phyloP scores from a whole-genome alignment of 2,797 vertebrate genomes.

The Synaphobranchus kaupii region DNA sequence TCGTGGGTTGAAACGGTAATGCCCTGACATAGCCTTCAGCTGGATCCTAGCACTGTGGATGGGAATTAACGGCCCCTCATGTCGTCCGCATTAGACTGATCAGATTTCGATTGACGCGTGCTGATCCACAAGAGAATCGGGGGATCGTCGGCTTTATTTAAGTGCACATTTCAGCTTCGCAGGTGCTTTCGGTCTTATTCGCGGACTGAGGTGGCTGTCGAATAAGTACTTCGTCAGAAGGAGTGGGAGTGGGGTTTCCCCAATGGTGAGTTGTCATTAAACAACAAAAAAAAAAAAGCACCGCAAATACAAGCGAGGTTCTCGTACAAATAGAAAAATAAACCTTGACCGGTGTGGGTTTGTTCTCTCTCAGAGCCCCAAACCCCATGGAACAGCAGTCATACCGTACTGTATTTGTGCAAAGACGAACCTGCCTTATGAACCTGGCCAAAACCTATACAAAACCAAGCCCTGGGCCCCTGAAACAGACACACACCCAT shows the following conservation, averaged over 20 bases:
- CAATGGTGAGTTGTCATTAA: background rate
- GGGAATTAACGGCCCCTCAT: background rate
- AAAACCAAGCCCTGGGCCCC: too few relatives aligned
- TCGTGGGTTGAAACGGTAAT: background rate
- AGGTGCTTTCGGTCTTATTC: background rate
- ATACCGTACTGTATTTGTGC: background rate
- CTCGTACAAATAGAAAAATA: background rate
- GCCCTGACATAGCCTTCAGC: background rate
- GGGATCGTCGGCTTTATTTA: background rate
- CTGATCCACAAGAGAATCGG: background rate
- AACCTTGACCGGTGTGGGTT: background rate
- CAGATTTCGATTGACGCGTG: background rate
- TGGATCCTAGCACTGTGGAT: background rate
- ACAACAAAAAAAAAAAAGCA: background rate
- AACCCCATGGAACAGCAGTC: background rate
- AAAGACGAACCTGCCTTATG: background rate
- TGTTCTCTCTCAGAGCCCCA: background rate
- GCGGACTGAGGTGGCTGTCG: background rate
- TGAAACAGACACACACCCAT: too few relatives aligned
- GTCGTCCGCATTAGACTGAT: background rate
- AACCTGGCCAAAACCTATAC: too few relatives aligned
- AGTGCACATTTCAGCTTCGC: background rate
- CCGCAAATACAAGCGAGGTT: background rate
- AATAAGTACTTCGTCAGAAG: background rate
- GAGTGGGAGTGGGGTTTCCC: background rate